Evolutionary conservation across 1,140 invertebrate species (phyloP).

Genomic region (Lerema accius): DNA sequence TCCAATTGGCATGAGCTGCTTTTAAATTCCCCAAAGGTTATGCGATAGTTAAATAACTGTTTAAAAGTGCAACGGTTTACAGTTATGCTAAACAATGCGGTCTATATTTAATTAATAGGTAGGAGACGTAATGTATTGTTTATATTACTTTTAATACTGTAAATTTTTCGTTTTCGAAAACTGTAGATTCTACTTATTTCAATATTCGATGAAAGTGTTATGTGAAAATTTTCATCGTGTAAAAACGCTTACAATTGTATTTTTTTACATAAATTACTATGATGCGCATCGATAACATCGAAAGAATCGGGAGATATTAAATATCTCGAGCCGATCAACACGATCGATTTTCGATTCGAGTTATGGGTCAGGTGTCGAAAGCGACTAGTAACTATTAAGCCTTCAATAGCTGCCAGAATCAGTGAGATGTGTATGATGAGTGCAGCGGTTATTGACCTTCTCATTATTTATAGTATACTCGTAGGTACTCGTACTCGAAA

Average conservation of each 20-base stretch:
- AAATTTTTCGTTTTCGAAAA: too few species aligned
- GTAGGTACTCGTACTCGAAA: conserved; percentile 12
- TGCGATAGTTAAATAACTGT: conserved; percentile 40
- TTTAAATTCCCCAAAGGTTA: conserved; percentile 41
- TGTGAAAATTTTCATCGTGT: too few species aligned
- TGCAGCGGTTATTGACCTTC: conserved; percentile 23
- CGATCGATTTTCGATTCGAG: background rate
- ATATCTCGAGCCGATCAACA: background rate
- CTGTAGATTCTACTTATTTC: too few species aligned
- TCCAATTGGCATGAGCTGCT: conserved; percentile 32
- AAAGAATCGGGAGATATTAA: background rate
- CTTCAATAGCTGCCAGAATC: conserved; percentile 16
- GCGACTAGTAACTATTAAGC: conserved; percentile 22
- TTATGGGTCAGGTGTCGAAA: conserved; percentile 20
- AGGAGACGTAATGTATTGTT: background rate
- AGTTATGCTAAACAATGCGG: conserved; percentile 35
- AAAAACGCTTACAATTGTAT: background rate
- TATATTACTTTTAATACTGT: too few species aligned
- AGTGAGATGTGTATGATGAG: background rate
- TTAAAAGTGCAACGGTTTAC: conserved; percentile 40
- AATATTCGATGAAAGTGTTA: too few species aligned
- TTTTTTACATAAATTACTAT: background rate
- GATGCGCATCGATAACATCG: background rate
- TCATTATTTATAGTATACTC: conserved; percentile 30
- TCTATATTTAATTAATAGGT: conserved; percentile 23